Base-by-base conservation (phyloP, 30 jellyfish, hydroid and myxozoan genomes). In the Hydra vulgaris region DNA sequence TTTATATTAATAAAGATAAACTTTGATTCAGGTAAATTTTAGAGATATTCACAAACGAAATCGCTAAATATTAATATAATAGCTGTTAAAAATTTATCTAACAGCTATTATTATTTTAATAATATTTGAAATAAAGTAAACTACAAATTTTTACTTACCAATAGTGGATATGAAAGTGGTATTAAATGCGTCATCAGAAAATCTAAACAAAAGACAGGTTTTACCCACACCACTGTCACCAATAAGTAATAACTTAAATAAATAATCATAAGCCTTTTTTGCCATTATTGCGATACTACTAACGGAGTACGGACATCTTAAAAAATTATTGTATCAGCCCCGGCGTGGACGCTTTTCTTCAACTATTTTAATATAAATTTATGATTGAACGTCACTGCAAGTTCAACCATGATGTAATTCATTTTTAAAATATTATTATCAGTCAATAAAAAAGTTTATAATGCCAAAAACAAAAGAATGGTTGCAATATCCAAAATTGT, bases 191-290 rank as follows among this genome's bases (percentile, higher is more conserved):
- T 78, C 85, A 78, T 78, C 85, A 0, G 85, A 78, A 61, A 78
- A 78, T 23, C 85, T 78, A 54, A 78, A 78, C 23, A 78, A 77
- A 15, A 78, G 79, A 53, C 85, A 78, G 7, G 85, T 78, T 66
- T 78, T 78, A 7, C 85, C 85, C 66, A 78, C 85, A 52, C 85
- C 85, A 78, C 85, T 78, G 79, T 78, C 85, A 0, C 85, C 85
- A 1, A 78, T 78, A 52, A 78, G 79, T 5, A 78, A 77, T 18
- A 78, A 40, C 69, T 78, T 78, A 27, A 78, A 78, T 56, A 78
- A 78, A 40, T 78, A 78, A 61, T 78, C 85, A 61, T 78, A 78
- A 20, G 85, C 85, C 69, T 78, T 78, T 53, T 78, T 78, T 23
- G 85, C 85, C 85, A 78, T 78, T 40, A 40, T 40, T 40, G 61